Base-by-base conservation (phyloP, 2,797 vertebrate genomes). In the Sebastes minor region DNA sequence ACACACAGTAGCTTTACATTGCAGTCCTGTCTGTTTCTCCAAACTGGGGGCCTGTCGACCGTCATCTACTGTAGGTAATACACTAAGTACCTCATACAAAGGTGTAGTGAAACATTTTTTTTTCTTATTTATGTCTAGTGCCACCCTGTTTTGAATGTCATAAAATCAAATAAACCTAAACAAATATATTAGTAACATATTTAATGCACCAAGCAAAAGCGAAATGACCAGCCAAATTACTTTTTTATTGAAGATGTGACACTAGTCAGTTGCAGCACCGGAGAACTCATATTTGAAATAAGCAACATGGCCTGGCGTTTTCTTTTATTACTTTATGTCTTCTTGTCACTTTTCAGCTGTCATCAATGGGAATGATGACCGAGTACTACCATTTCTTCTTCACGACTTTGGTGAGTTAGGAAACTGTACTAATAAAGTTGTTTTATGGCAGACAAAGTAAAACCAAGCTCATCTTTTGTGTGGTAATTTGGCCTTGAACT, bases 291-390 rank as follows among this genome's bases (percentile, higher is more conserved):
- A 70, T 81, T 56, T 71, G 28, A 69, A 63, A 62, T 62, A 53
- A 76, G 22, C 25, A 32, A 23, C 30, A 62, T 7, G 7, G 8
- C 20, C 28, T 27, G 75, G 8, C 63, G 16, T 69, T 81, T 69
- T 71, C 28, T 35, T 65, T 42, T 38, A 30, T 74, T 46, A 6
- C 55, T 67, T 60, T 18, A 49, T 67, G 38, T 60, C n/a, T 53
- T 77, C 16, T 87, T 91, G 84, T 92, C 64, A 57, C 77, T 84
- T 78, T 56, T 46, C 92, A 99, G 98, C 96, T 98, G 76, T 97
- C 98, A 18, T 98, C 97, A 22, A 97, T 99, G 98, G 98, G 98
- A 80, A 99, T 99, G 98, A 99, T 99, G 98, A 99, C 98, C 0
- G 98, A 99, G 89, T 99, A 99, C 82, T 99, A 99, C 84, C 98